A percentile compares a stretch with the other conserved stretches of the same genome.
Evolutionary conservation across 2,797 vertebrate genomes (phyloP).

Genomic region (Premnoplex brunnescens): DNA sequence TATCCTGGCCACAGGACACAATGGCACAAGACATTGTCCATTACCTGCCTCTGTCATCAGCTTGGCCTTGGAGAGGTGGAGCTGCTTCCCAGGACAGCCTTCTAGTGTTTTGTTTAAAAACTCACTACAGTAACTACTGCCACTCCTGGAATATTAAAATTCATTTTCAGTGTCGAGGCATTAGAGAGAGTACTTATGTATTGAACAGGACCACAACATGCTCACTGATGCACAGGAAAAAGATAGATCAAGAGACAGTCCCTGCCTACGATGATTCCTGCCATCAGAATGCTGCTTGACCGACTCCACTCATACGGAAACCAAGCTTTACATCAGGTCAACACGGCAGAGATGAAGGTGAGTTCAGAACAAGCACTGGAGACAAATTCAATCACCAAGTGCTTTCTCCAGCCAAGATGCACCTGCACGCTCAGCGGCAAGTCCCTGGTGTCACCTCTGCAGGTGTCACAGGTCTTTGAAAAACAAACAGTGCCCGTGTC

Average conservation of each 20-base stretch:
- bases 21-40: background rate
- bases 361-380: background rate
- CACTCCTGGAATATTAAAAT: background rate
- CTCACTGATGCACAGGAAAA: background rate
- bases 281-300: background rate
- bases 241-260: background rate
- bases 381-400: background rate
- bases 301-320: background rate
- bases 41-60: background rate
- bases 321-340: accelerated
- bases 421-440: accelerated
- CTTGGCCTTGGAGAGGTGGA: background rate
- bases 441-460: background rate
- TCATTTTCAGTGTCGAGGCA: background rate
- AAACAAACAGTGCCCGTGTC: accelerated
- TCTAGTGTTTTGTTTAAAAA: background rate
- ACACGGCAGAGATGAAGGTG: background rate
- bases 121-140: background rate
- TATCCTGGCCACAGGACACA: accelerated
- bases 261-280: background rate
- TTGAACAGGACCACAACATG: background rate
- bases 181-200: background rate
- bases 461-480: background rate
- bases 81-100: background rate
- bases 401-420: background rate